phyloP scores from a whole-genome alignment of 2,888 invertebrate species.

The Harpagoxenus sublaevis region DNA sequence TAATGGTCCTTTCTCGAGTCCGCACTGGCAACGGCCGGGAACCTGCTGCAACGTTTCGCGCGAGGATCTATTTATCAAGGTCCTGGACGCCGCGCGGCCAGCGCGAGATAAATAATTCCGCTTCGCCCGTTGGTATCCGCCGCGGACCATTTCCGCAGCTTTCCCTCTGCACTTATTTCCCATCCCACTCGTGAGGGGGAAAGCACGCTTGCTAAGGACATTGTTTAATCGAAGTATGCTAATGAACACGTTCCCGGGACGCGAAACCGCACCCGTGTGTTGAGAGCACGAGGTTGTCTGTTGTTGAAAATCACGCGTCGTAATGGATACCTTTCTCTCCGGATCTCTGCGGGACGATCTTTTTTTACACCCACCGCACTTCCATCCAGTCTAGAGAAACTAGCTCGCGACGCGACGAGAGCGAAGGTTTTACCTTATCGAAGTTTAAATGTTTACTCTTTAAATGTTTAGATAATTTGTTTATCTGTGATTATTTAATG shows the following conservation, averaged over 20 bases:
- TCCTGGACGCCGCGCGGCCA: conserved; percentile 51
- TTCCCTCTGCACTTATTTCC: conserved; percentile 30
- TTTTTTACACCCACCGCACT: background rate
- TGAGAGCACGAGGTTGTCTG: conserved; percentile 7
- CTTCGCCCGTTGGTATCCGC: conserved; percentile 37
- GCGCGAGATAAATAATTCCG: conserved; percentile 69
- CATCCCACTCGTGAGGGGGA: background rate
- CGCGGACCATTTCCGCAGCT: conserved; percentile 45
- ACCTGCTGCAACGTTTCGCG: conserved; percentile 54
- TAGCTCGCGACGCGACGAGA: background rate
- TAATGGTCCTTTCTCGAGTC: conserved; percentile 60
- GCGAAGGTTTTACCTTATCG: background rate
- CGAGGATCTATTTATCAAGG: conserved; percentile 68
- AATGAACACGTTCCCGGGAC: conserved; percentile 44
- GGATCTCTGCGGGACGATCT: background rate
- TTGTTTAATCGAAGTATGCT: conserved; percentile 56
- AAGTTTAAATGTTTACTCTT: background rate
- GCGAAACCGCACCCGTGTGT: background rate
- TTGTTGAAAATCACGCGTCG: conserved; percentile 35
- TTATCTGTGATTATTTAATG: background rate
- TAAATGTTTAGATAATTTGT: background rate
- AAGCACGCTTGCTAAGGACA: conserved; percentile 43
- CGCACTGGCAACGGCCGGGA: conserved; percentile 23
- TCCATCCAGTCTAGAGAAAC: background rate
- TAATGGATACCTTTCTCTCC: conserved; percentile 26